Conservation (phyloP, 2,113 vertebrate species). For the Lophura nycthemera region DNA sequence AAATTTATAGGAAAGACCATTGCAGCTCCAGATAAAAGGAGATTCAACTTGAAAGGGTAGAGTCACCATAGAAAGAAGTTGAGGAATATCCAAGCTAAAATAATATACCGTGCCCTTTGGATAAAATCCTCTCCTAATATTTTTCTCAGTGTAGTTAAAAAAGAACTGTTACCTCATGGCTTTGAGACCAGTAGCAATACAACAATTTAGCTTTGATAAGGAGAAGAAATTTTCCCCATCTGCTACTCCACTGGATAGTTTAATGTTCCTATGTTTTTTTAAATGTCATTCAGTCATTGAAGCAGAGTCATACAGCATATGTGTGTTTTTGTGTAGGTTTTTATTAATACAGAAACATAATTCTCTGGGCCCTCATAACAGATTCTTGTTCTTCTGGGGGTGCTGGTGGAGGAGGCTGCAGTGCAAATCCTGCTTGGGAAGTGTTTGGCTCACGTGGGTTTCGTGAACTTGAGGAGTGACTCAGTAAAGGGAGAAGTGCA, state of each 20-base stretch:
- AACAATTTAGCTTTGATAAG: conserved; percentile 24
- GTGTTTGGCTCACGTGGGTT: not conserved
- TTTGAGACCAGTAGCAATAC: not conserved
- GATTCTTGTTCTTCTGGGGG: not conserved
- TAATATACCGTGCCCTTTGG: not conserved
- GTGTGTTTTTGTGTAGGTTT: not conserved
- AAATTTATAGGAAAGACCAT: not conserved
- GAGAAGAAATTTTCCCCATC: not conserved
- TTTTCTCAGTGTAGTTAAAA: not conserved
- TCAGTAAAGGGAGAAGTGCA: not conserved
- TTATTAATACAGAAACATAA: not conserved
- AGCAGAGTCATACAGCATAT: not conserved
- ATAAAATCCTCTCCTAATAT: not conserved
- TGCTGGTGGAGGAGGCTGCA: not conserved
- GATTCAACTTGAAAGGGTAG: not conserved
- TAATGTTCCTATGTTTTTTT: not conserved
- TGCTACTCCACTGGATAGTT: conserved; percentile 2
- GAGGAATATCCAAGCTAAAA: not conserved
- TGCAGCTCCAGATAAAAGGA: not conserved
- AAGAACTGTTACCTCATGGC: not conserved
- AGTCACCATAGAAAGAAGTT: not conserved
- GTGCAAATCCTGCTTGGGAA: not conserved
- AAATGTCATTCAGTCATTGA: not conserved
- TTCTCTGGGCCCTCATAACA: not conserved
- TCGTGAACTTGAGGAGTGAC: not conserved